Evolutionary conservation across 2,888 invertebrate species (phyloP).

Genomic region (Diaprepes abbreviatus): DNA sequence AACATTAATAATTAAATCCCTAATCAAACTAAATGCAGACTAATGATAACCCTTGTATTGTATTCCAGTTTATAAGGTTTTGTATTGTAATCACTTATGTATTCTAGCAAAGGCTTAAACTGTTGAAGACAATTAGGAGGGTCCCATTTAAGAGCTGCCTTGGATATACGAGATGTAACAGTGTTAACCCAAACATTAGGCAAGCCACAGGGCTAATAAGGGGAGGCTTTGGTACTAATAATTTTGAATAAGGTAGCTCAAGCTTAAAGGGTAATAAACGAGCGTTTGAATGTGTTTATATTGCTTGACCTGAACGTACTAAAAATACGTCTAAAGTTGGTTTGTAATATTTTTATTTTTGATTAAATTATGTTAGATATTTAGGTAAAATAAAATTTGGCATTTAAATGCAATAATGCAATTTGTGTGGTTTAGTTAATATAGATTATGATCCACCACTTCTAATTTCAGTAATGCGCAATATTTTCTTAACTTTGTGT

Average conservation of each 20-base stretch:
- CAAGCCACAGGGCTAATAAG: constrained; percentile 18
- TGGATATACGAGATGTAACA: constrained; percentile 16
- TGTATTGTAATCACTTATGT: constrained; percentile 18
- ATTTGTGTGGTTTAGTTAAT: no score
- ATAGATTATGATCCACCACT: no score
- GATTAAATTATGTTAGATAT: no score
- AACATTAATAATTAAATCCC: no score
- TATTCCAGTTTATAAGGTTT: constrained; percentile 18
- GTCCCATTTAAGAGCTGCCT: constrained; percentile 8
- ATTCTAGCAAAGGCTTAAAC: constrained; percentile 4
- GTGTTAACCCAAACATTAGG: constrained; percentile 16
- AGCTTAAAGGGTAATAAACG: constrained; percentile 1
- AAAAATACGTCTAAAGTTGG: no score
- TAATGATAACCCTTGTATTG: constrained; percentile 14
- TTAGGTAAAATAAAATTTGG: no score
- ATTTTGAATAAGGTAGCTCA: constrained; percentile 10
- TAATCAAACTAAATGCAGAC: constrained; percentile 6
- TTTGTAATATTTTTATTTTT: no score
- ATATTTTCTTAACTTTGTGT: no score
- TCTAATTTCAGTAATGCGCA: no score
- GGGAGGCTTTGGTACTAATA: constrained; percentile 1
- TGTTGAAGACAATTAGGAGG: constrained; percentile 15
- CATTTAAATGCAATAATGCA: no score
- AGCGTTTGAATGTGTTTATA: neutral
- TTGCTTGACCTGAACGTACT: no score